These are phyloP conservation scores for Sitta europaea DNA, from an alignment of 2,113 vertebrate species.

Conservation along the genomic window DNA sequence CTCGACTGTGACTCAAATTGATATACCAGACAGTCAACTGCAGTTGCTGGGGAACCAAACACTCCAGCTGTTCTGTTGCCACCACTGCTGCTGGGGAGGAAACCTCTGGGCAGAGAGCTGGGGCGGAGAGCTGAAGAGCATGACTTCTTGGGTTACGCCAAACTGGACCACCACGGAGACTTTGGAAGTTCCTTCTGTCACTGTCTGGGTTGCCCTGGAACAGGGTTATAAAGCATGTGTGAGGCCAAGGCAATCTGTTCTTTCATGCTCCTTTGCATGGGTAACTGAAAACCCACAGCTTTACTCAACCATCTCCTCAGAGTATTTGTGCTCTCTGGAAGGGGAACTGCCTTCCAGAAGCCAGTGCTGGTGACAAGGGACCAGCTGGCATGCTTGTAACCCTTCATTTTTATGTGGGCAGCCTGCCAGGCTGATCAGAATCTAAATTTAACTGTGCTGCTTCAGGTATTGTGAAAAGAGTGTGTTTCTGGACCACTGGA, in stretches of 20 bases:
- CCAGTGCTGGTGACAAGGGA: not conserved
- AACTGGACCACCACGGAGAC: constrained; percentile 20
- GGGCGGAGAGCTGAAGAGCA: not conserved
- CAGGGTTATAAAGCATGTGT: not conserved
- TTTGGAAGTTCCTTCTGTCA: constrained; percentile 32
- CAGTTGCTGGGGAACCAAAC: constrained; percentile 62
- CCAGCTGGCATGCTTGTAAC: not conserved
- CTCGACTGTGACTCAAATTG: constrained; percentile 9
- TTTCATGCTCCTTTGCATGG: constrained; percentile 17
- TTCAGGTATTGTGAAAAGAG: constrained; percentile 43
- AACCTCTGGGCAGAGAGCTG: not conserved
- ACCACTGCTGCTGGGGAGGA: constrained; percentile 17
- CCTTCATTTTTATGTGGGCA: not conserved
- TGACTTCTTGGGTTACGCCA: constrained; percentile 36
- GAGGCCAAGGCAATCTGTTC: constrained; percentile 18
- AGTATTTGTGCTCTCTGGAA: not conserved
- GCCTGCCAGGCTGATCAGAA: not conserved
- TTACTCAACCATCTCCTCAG: not conserved
- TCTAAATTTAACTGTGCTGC: constrained; percentile 20
- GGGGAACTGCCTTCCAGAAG: constrained; percentile 5
- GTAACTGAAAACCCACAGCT: constrained; percentile 24
- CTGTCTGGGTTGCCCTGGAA: constrained; percentile 19
- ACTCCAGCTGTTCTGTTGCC: constrained; percentile 7
- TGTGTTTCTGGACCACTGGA: constrained; percentile 35
- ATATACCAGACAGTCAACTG: constrained; percentile 44